These are phyloP conservation scores for Noctua pronuba DNA, from an alignment of 2,888 invertebrate species.

Conservation along the genomic window DNA sequence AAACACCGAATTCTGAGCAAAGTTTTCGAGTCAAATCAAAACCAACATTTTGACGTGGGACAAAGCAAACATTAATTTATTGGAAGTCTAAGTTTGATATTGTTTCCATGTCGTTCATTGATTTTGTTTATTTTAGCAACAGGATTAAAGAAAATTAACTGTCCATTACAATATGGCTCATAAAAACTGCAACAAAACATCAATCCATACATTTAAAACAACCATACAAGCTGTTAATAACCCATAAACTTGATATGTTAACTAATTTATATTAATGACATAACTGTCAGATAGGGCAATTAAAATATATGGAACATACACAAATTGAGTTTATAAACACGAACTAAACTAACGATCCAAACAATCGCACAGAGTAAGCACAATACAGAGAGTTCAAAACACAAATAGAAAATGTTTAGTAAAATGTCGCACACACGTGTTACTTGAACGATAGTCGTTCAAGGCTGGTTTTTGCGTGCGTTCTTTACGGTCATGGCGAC, in stretches of 20 bases:
- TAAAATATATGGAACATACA: constrained; percentile 51
- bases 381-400: constrained; percentile 47
- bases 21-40: constrained; percentile 18
- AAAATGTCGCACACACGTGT: constrained; percentile 45
- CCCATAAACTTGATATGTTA: constrained; percentile 17
- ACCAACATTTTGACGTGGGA: neutral
- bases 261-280: constrained; percentile 18
- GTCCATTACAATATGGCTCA: neutral
- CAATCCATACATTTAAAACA: neutral
- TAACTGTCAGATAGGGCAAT: constrained; percentile 39
- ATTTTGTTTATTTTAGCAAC: neutral
- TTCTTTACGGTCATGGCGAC: constrained; percentile 65
- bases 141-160: neutral
- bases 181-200: neutral
- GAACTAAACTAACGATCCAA: constrained; percentile 42
- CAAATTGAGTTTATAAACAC: constrained; percentile 53
- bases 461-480: constrained; percentile 74
- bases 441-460: constrained; percentile 50
- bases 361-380: constrained; percentile 48
- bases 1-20: constrained; percentile 14
- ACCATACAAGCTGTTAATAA: constrained; percentile 16
- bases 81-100: neutral
- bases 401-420: constrained; percentile 46
- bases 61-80: neutral
- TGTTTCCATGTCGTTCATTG: neutral